Conservation (phyloP, 2,888 invertebrate genomes). For the Melanophora roralis region DNA sequence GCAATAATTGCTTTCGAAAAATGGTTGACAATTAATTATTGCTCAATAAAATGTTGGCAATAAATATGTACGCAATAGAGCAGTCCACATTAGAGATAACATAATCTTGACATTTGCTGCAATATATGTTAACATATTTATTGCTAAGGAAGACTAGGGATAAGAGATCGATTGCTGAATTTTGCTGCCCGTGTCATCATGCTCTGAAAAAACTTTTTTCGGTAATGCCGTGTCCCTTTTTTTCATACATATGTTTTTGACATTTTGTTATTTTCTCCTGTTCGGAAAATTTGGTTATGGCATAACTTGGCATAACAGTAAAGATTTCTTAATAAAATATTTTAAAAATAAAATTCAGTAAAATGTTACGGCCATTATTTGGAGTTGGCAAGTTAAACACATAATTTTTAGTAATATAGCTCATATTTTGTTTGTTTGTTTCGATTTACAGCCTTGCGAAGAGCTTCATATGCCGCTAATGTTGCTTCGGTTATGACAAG, state of each 20-base stretch:
- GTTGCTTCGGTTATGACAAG: neutral
- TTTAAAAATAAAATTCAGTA: neutral
- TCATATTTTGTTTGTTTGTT: neutral
- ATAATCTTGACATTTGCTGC: too few relatives aligned
- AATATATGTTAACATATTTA: too few relatives aligned
- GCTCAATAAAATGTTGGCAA: too few relatives aligned
- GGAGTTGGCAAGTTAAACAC: conserved; percentile 65
- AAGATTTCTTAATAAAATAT: conserved; percentile 45
- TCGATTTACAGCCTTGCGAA: conserved; percentile 65
- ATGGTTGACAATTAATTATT: too few relatives aligned
- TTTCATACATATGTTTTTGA: conserved; percentile 52
- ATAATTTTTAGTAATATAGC: too few relatives aligned
- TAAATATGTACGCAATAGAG: too few relatives aligned
- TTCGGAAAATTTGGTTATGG: conserved; percentile 66
- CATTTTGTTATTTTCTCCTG: conserved; percentile 42
- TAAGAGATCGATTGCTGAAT: too few relatives aligned
- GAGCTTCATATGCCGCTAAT: conserved; percentile 50
- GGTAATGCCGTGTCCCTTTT: neutral
- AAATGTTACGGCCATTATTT: conserved; percentile 71
- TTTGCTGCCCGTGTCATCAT: too few relatives aligned
- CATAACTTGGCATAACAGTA: conserved; percentile 18
- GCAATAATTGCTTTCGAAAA: too few relatives aligned
- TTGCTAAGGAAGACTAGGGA: too few relatives aligned
- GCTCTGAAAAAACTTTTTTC: too few relatives aligned
- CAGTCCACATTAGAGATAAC: too few relatives aligned